phyloP scores from a whole-genome alignment of 2,113 vertebrate species.

The Synodontis membranacea region DNA sequence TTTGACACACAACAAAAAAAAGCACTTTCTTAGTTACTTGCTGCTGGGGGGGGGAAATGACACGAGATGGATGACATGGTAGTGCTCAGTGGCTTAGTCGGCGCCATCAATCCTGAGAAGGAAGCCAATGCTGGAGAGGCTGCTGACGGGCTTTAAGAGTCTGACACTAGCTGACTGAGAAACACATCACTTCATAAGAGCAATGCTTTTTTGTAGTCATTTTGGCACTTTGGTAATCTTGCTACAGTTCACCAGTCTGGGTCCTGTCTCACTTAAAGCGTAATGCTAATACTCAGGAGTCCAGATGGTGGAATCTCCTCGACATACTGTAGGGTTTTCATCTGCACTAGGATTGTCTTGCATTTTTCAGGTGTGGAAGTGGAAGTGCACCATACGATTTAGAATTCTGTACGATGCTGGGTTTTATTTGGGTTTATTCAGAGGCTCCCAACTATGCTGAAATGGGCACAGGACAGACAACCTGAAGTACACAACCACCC shows the following conservation, averaged over 20 bases:
- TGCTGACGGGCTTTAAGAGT: conserved; percentile 35
- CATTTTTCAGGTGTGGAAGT: not conserved
- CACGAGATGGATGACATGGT: conserved; percentile 46
- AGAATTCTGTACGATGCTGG: not conserved
- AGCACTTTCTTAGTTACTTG: conserved; percentile 12
- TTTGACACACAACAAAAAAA: conserved; percentile 26
- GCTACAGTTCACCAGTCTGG: conserved; percentile 23
- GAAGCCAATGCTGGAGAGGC: conserved; percentile 40
- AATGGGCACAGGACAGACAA: conserved; percentile 31
- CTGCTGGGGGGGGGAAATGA: conserved; percentile 35
- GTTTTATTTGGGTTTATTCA: conserved; percentile 16
- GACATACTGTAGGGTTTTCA: not conserved
- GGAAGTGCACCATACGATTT: not conserved
- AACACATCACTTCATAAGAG: conserved; percentile 46
- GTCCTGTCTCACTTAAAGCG: not conserved
- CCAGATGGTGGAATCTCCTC: not conserved
- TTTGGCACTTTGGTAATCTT: conserved; percentile 10
- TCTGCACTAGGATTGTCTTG: not conserved
- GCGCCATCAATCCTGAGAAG: conserved; percentile 46
- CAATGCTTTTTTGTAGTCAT: conserved; percentile 27
- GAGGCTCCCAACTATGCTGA: conserved; percentile 7
- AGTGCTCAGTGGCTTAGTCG: conserved; percentile 29
- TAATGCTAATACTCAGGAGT: conserved; percentile 26
- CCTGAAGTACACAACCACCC: conserved; percentile 32
- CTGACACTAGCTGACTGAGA: conserved; percentile 48